phyloP scores from a whole-genome alignment of 2,888 invertebrate species.

The Drosophila recens region DNA sequence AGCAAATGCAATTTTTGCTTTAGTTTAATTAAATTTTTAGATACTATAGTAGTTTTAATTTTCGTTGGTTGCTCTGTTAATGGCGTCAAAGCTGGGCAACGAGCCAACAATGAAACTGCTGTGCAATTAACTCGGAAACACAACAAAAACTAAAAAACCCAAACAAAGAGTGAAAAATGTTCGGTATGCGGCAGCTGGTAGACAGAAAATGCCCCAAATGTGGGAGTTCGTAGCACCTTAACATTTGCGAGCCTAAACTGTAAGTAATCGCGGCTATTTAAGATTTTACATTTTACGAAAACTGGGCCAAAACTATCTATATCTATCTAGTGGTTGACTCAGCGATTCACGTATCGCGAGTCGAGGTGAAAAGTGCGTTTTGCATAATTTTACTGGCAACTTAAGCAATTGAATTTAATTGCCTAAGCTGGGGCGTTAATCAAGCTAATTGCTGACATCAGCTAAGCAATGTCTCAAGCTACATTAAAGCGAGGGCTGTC shows the following conservation, averaged over 20 bases:
- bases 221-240: conserved; percentile 70
- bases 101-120: conserved; percentile 38
- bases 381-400: conserved; percentile 56
- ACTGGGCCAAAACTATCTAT: conserved; percentile 35
- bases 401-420: conserved; percentile 64
- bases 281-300: conserved; percentile 18
- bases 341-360: conserved; percentile 21
- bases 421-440: conserved; percentile 64
- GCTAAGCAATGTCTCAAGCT: conserved; percentile 40
- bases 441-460: conserved; percentile 70
- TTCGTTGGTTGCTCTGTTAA: conserved; percentile 6
- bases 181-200: conserved; percentile 51
- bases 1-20: conserved; percentile 41
- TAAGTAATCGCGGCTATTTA: conserved; percentile 14
- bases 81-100: conserved; percentile 35
- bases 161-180: conserved; percentile 29
- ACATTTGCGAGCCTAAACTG: conserved; percentile 43
- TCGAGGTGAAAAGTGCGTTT: conserved; percentile 59
- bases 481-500: conserved; percentile 38
- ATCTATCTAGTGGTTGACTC: conserved; percentile 32
- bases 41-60: conserved; percentile 5
- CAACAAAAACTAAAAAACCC: neutral
- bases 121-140: conserved; percentile 52
- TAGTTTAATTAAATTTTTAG: conserved; percentile 52
- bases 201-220: conserved; percentile 14